A percentile compares a stretch with the other conserved stretches of the same genome.
Evolutionary conservation across 2,888 invertebrate species (phyloP).

Genomic region (Chymomyza procnemis): DNA sequence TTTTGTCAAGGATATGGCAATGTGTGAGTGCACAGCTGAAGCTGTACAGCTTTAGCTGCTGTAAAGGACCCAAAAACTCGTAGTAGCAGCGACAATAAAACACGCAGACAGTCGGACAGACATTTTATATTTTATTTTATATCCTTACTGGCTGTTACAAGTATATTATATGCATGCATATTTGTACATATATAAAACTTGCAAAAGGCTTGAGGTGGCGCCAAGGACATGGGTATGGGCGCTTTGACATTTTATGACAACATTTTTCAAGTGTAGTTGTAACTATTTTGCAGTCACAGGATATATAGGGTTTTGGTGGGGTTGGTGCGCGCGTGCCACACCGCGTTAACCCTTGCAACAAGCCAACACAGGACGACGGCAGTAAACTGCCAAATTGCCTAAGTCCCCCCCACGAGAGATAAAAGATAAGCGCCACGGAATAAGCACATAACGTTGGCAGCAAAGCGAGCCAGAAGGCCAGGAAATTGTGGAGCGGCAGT

Average conservation of each 20-base stretch:
- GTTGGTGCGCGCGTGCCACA: conserved; percentile 15
- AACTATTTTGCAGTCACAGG: conserved; percentile 28
- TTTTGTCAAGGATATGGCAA: conserved; percentile 55
- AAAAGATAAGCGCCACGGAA: not conserved
- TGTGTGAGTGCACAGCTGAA: not conserved
- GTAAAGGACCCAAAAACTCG: not conserved
- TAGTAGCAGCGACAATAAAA: conserved; percentile 42
- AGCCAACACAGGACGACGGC: not conserved
- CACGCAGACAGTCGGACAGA: conserved; percentile 25
- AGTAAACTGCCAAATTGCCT: conserved; percentile 25
- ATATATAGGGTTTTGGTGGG: not conserved
- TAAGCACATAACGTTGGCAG: not conserved
- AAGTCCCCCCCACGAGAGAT: conserved; percentile 1
- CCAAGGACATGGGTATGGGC: not conserved
- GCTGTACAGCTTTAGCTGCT: not conserved
- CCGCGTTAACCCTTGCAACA: conserved; percentile 24
- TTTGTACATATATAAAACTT: conserved; percentile 64
- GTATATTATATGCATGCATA: conserved; percentile 36
- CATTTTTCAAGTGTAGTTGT: conserved; percentile 25
- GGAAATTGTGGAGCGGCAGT: not conserved
- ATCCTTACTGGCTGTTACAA: conserved; percentile 5
- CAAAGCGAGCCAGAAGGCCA: not conserved
- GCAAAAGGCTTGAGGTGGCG: conserved; percentile 41
- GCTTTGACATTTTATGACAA: conserved; percentile 42
- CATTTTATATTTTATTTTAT: conserved; percentile 48